Evolutionary conservation across 2,888 invertebrate species (phyloP).

Genomic region (Drosophila buzzatii): DNA sequence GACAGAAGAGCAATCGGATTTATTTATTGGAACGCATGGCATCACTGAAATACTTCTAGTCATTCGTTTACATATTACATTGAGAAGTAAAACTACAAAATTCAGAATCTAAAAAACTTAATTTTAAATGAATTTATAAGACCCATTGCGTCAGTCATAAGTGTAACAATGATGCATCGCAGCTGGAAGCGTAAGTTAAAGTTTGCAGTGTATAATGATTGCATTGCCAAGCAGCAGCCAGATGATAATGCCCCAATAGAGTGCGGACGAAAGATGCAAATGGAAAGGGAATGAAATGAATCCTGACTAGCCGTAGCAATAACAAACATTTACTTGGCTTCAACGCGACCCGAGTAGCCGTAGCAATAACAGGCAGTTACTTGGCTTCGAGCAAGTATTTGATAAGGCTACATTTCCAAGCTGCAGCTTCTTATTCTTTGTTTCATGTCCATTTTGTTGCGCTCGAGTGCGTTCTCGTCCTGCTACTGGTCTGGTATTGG

Average conservation of each 20-base stretch:
- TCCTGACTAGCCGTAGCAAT: neutral
- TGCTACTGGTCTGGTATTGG: conserved; percentile 2
- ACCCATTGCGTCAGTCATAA: no score
- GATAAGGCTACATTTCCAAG: conserved; percentile 39
- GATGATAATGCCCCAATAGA: neutral
- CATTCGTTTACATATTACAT: neutral
- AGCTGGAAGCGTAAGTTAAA: conserved; percentile 51
- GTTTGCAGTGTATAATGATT: conserved; percentile 4
- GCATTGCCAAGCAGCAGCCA: conserved; percentile 18
- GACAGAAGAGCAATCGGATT: neutral
- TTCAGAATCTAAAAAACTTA: neutral
- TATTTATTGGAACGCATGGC: neutral
- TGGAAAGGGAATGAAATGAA: neutral
- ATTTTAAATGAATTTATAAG: no score
- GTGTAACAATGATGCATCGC: conserved; percentile 27
- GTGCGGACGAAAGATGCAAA: neutral
- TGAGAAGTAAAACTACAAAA: no score
- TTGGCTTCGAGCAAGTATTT: conserved; percentile 49
- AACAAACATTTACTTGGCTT: conserved; percentile 34
- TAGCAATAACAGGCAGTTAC: conserved; percentile 22
- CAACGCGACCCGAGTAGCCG: conserved; percentile 1
- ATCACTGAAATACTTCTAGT: no score
- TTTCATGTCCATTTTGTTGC: conserved; percentile 56
- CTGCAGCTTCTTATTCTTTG: conserved; percentile 30
- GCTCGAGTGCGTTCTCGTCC: conserved; percentile 48